phyloP scores from a whole-genome alignment of 1,140 invertebrate species.

The Coptotermes formosanus region DNA sequence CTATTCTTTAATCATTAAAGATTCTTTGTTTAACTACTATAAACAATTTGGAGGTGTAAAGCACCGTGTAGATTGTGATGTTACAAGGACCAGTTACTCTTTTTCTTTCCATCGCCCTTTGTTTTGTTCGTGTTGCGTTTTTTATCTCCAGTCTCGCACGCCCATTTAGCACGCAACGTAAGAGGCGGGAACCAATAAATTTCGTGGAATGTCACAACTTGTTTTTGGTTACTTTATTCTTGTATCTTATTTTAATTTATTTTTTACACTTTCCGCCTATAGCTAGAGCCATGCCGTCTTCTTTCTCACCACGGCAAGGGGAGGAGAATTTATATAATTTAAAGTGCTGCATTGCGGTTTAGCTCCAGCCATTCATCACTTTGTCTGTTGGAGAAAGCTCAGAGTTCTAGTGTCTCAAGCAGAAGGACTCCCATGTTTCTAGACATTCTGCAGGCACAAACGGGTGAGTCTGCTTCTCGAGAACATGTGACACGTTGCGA shows the following conservation, averaged over 20 bases:
- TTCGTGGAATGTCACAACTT: slow-evolving; percentile 14
- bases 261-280: background rate
- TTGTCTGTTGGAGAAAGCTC: background rate
- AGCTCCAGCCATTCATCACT: background rate
- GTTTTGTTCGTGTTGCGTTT: background rate
- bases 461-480: too few relatives aligned
- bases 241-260: slow-evolving; percentile 16
- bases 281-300: background rate
- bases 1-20: too few relatives aligned
- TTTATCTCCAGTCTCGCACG: background rate
- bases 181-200: slow-evolving; percentile 4
- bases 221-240: background rate
- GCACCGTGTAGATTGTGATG: background rate
- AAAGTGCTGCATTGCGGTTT: slow-evolving; percentile 13
- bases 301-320: background rate
- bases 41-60: slow-evolving; percentile 15
- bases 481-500: too few relatives aligned
- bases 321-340: slow-evolving; percentile 4
- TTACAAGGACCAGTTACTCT: background rate
- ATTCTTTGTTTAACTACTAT: background rate
- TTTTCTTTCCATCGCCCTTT: background rate
- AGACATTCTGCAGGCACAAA: too few relatives aligned
- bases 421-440: too few relatives aligned
- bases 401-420: background rate
- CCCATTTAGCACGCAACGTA: slow-evolving; percentile 4